These are phyloP conservation scores for Cryptops parisi DNA, from an alignment of 2,888 invertebrate genomes.

Conservation along the genomic window DNA sequence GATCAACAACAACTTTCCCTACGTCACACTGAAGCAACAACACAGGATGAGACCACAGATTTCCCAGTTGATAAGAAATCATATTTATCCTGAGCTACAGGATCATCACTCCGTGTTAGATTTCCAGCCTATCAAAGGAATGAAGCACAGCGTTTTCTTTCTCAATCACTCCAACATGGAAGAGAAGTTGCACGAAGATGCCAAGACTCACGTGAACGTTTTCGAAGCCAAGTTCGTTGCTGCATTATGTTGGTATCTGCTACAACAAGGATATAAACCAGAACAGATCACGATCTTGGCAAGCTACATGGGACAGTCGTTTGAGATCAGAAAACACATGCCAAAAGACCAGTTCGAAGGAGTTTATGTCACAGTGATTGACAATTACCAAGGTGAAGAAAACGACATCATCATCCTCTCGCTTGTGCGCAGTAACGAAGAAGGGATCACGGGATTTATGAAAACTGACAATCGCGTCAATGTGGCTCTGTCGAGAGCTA, in stretches of 20 bases:
- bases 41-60: constrained; percentile 61
- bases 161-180: constrained; percentile 46
- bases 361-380: constrained; percentile 50
- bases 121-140: constrained; percentile 45
- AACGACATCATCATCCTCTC: constrained; percentile 62
- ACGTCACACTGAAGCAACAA: constrained; percentile 45
- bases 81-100: constrained; percentile 48
- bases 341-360: constrained; percentile 31
- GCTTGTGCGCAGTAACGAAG: constrained; percentile 56
- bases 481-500: constrained; percentile 60
- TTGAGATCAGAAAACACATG: constrained; percentile 37
- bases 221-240: too few relatives aligned
- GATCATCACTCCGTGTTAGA: constrained; percentile 43
- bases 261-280: constrained; percentile 43
- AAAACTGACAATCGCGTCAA: constrained; percentile 54
- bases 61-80: constrained; percentile 42
- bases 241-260: constrained; percentile 44
- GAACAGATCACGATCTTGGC: constrained; percentile 56
- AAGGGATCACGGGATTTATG: constrained; percentile 49
- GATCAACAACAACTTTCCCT: constrained; percentile 49
- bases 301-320: constrained; percentile 55
- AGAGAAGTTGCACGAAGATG: constrained; percentile 23
- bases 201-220: constrained; percentile 44
- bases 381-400: constrained; percentile 45
- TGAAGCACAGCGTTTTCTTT: constrained; percentile 51